Evolutionary conservation across 2,888 invertebrate genomes (phyloP), one percentile per base, ranked within the genome.

Genomic region (Chymomyza caudatula): DNA sequence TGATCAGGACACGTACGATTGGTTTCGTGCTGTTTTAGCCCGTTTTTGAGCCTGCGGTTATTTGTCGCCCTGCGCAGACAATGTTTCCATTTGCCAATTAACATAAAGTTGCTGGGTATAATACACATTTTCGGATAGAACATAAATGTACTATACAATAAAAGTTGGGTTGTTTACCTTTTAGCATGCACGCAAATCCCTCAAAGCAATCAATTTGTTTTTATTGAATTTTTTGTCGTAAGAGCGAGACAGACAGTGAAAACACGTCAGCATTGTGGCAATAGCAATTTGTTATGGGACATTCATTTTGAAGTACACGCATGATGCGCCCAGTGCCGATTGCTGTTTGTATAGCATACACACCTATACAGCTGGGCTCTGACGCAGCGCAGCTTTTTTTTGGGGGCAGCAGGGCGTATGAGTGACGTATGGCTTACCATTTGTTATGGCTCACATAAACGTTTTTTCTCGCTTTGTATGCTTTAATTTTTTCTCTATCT

Each of bases 121-220:
- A 65, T 67, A 67, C 53, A 56, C 53, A 64, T 15, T 47, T 47
- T 19, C 47, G 8, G 51, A 13, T 51, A 20, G 11, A 5, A 37
- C 20, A 2, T 19, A 11, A 20, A 2, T 20, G 1, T 37, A 37
- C 29, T 37, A 37, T 37, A 37, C 29, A 11, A 37, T 37, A 4
- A 17, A 19, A 47, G 47, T 19, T 47, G 17, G 25, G 56, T 55
- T 79, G 76, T 77, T 82, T 76, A 79, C 79, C 72, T 81, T 78
- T 75, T 70, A 63, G 69, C 64, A 73, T 73, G 69, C 80, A 69
- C 71, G 69, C 74, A 78, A 78, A 82, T 78, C 78, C 78, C 71
- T 67, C 73, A 63, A 58, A 80, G 78, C 80, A 84, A 83, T 83
- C 82, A 83, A 83, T 84, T 84, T 80, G 82, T 72, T 82, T 83